Evolutionary conservation across 2,888 invertebrate genomes (phyloP).

Genomic region (Nomada hirtipes): DNA sequence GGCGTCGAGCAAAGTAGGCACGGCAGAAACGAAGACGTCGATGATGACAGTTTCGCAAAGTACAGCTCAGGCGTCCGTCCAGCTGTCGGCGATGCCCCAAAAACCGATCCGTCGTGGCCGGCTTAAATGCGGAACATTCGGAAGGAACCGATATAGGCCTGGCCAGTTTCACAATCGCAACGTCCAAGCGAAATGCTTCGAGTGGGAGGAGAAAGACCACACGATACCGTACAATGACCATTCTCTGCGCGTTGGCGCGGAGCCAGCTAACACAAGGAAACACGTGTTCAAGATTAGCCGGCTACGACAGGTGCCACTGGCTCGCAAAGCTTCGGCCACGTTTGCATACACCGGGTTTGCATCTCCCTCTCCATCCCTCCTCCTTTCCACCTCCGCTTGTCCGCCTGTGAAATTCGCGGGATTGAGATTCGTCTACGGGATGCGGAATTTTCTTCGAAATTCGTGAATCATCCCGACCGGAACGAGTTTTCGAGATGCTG

Average conservation of each 20-base stretch:
- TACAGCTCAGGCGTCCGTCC: not conserved
- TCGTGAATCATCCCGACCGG: not conserved
- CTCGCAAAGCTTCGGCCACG: conserved; percentile 68
- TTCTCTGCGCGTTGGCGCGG: conserved; percentile 74
- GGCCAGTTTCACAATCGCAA: conserved; percentile 33
- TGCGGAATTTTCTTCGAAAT: conserved; percentile 52
- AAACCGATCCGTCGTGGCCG: not conserved
- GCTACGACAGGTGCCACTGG: conserved; percentile 81
- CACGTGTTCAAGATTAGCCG: conserved; percentile 83
- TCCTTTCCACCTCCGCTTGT: not conserved
- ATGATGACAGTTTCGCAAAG: not conserved
- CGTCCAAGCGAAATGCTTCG: conserved; percentile 44
- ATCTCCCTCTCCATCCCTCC: conserved; percentile 7
- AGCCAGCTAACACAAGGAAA: conserved; percentile 80
- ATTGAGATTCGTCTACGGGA: conserved; percentile 7
- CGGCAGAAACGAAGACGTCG: conserved; percentile 2
- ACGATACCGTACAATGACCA: conserved; percentile 71
- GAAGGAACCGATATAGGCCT: conserved; percentile 10
- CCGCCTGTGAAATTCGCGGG: conserved; percentile 46
- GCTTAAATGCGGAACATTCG: not conserved
- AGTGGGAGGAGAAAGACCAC: conserved; percentile 22
- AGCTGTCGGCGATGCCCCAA: not conserved
- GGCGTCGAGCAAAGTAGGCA: not conserved
- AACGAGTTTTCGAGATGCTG: not conserved
- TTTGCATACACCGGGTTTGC: conserved; percentile 68